These are phyloP conservation scores for Lasioglossum oenotherae DNA, from an alignment of 2,888 invertebrate species.

Conservation along the genomic window DNA sequence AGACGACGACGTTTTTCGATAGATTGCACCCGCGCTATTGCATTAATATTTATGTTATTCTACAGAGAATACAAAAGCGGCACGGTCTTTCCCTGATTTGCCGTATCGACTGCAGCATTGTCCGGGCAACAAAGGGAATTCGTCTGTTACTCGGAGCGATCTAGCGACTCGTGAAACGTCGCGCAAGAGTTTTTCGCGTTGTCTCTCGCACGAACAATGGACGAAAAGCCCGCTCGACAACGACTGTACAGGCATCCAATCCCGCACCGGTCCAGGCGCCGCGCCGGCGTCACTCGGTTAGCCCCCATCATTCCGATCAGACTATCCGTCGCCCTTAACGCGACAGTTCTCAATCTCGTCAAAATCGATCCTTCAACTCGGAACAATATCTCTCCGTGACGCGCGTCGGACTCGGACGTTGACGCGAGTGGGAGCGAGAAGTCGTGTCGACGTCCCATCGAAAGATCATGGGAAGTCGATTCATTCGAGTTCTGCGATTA, in stretches of 20 bases:
- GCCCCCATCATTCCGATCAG: slow-evolving; percentile 31
- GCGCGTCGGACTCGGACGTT: background rate
- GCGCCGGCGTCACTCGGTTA: slow-evolving; percentile 45
- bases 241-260: slow-evolving; percentile 69
- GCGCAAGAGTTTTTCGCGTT: slow-evolving; percentile 4
- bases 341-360: slow-evolving; percentile 27
- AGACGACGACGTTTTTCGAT: background rate
- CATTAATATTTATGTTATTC: slow-evolving; percentile 13
- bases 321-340: slow-evolving; percentile 64
- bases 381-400: background rate
- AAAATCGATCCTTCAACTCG: slow-evolving; percentile 19
- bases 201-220: slow-evolving; percentile 26
- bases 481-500: no score
- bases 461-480: background rate
- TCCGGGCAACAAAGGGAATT: slow-evolving; percentile 50
- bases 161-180: slow-evolving; percentile 4
- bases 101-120: slow-evolving; percentile 54
- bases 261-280: background rate
- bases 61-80: slow-evolving; percentile 17
- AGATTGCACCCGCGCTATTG: background rate
- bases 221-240: slow-evolving; percentile 10
- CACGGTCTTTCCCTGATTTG: slow-evolving; percentile 16
- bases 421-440: background rate
- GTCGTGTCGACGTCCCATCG: background rate
- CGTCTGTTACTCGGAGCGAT: slow-evolving; percentile 9